Base-by-base conservation (phyloP, 53 echinoderm and acorn worm species). In the Henricia sp. region DNA sequence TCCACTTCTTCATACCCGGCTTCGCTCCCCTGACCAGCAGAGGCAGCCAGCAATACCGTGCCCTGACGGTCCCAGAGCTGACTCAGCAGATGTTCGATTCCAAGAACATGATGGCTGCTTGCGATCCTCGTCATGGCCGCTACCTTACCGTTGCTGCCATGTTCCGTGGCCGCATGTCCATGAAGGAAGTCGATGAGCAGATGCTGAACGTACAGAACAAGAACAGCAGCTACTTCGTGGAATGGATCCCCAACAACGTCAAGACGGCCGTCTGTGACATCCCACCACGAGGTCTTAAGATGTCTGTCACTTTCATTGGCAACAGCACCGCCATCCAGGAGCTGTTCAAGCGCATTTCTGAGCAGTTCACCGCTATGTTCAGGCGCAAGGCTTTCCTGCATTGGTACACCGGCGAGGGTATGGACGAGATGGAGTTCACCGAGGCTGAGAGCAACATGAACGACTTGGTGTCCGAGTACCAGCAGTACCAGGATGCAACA, bases 171-270 rank as follows among this genome's bases (percentile, higher is more conserved):
- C 96, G 96, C 60, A 96, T 96, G 96, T 96, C 96, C 88, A 96
- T 96, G 95, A 95, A 95, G 88, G 95, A 95, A 39, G 95, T 95
- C 29, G 95, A 95, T 50, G 95, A 95, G 52, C 95, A 95, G 91
- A 96, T 96, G 93, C 75, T 96, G 91, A 96, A 93, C 68, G 91
- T 93, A 19, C 96, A 96, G 87, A 96, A 96, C 88, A 96, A 93
- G 93, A 96, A 96, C 91, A 96, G 96, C 91, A 93, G 95, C 87
- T 95, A 95, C 90, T 92, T 93, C 65, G 95, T 95, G 8, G 95
- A 95, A 87, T 96, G 96, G 96, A 96, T 96, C 91, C 96, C 96
- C n/a, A n/a, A n/a, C n/a, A n/a, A n/a, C n/a, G n/a, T n/a, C n/a
- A n/a, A n/a, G n/a, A n/a, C n/a, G n/a, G n/a, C n/a, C n/a, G n/a